Evolutionary conservation across 1,140 invertebrate species (phyloP).

Genomic region (Maconellicoccus hirsutus): DNA sequence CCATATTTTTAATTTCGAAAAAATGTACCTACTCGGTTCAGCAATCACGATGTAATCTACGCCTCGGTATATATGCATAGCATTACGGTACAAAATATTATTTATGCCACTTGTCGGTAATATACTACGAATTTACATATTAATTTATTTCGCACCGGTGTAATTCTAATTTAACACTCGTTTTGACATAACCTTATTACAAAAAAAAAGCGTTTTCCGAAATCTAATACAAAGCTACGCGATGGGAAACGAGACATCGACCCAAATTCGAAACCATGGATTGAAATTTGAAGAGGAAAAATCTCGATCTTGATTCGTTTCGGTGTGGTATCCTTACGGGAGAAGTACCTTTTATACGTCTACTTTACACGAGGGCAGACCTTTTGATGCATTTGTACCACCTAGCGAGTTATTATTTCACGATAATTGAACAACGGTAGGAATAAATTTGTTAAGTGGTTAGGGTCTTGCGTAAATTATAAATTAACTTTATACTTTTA

Average conservation of each 20-base stretch:
- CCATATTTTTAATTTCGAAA: neutral
- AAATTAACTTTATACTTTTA: slow-evolving; percentile 1
- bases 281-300: no score
- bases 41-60: neutral
- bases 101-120: neutral
- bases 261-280: no score
- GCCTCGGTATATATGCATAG: no score
- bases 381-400: neutral
- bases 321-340: no score
- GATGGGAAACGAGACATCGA: no score
- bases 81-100: slow-evolving; percentile 5
- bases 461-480: neutral
- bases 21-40: neutral
- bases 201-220: neutral
- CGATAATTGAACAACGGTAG: neutral
- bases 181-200: neutral
- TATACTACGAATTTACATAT: neutral
- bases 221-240: no score
- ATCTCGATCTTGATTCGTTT: no score
- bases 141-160: neutral
- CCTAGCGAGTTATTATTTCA: neutral
- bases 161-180: neutral
- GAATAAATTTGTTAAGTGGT: neutral
- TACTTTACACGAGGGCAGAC: neutral
- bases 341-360: no score